Evolutionary conservation across 2,797 vertebrate genomes (phyloP).

Genomic region (Manis javanica): DNA sequence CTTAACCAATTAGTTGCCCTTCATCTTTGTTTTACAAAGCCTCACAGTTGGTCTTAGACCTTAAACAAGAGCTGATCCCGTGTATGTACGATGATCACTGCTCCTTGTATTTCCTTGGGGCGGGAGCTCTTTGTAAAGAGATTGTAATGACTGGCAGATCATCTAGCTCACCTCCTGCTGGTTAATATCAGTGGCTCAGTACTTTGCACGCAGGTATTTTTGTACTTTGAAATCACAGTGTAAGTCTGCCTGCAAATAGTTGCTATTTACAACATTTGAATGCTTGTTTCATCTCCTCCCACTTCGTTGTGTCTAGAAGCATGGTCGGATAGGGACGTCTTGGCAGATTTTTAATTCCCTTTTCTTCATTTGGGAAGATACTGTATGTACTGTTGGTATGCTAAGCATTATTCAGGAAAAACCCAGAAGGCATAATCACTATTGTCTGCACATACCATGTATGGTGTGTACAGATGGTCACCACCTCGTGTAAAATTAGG

Average conservation of each 20-base stretch:
- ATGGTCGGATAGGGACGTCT: not conserved
- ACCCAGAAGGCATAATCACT: constrained; percentile 42
- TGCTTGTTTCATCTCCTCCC: not conserved
- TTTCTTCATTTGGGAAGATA: constrained; percentile 12
- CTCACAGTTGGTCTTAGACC: not conserved
- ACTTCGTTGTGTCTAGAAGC: not conserved
- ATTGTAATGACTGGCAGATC: not conserved
- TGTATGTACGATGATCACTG: not conserved
- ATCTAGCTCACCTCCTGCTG: not conserved
- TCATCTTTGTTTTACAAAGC: not conserved
- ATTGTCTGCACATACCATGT: constrained; percentile 45
- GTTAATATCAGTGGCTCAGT: not conserved
- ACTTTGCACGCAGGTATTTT: constrained; percentile 10
- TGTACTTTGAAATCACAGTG: not conserved
- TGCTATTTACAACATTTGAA: not conserved
- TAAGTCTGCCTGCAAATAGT: not conserved
- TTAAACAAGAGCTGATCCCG: not conserved
- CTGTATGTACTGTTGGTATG: not conserved
- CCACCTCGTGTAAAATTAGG: constrained; percentile 56
- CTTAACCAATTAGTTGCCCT: not conserved
- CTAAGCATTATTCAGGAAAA: constrained; percentile 20
- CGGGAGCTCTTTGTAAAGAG: not conserved
- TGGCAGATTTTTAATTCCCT: not conserved
- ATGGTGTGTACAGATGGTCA: constrained; percentile 61
- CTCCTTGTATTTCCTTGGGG: not conserved